These are phyloP conservation scores for Vulpes vulpes DNA, from an alignment of 2,113 vertebrate genomes.

Conservation along the genomic window DNA sequence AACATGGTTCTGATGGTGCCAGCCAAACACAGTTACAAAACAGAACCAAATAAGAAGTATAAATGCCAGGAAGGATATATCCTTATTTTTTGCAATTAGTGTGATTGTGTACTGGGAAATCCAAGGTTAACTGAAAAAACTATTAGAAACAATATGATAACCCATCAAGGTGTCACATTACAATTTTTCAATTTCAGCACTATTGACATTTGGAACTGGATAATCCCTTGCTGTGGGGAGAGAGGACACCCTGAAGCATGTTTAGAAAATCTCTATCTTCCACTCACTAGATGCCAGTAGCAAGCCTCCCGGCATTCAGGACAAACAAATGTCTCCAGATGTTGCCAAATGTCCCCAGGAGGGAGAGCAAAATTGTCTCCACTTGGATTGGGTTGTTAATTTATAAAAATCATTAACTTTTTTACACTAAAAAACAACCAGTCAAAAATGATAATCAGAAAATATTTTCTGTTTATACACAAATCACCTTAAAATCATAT, in stretches of 20 bases:
- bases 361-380: neutral
- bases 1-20: neutral
- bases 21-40: neutral
- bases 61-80: neutral
- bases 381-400: neutral
- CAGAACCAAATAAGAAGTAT: neutral
- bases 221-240: neutral
- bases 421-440: neutral
- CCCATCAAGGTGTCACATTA: neutral
- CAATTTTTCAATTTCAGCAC: neutral
- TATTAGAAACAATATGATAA: neutral
- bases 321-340: neutral
- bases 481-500: neutral
- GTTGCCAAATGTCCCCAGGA: neutral
- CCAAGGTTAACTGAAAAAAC: neutral
- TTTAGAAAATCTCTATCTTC: neutral
- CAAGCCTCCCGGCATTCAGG: too few relatives aligned
- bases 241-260: rapidly evolving
- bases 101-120: neutral
- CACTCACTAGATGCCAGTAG: neutral
- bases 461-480: neutral
- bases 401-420: neutral
- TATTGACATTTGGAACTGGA: neutral
- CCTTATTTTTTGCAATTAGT: neutral
- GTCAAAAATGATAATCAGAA: neutral